Evolutionary conservation across 2,113 vertebrate genomes (phyloP).

Genomic region (Caretta caretta): DNA sequence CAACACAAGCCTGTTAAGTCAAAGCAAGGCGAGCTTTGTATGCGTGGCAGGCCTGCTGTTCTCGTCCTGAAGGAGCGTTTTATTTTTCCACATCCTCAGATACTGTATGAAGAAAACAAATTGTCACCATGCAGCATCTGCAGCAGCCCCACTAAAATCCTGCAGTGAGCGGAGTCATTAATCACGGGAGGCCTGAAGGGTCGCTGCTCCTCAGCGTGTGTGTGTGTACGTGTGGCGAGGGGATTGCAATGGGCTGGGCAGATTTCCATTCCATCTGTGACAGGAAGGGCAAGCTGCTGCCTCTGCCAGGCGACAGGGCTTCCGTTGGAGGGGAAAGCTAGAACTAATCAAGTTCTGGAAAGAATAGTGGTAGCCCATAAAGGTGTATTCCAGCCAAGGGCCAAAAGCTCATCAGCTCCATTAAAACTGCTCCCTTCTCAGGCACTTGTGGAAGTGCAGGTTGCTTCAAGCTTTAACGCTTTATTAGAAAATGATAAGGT

Average conservation of each 20-base stretch:
- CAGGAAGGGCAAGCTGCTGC: not conserved
- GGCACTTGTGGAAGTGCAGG: not conserved
- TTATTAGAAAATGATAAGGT: slow-evolving; percentile 65
- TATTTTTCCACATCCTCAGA: not conserved
- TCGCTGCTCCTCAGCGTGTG: no score
- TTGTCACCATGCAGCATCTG: no score
- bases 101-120: not conserved
- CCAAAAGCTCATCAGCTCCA: not conserved
- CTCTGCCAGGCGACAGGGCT: not conserved
- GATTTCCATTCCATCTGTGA: not conserved
- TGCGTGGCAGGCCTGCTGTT: no score
- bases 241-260: not conserved
- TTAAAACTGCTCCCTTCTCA: not conserved
- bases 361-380: fast-evolving
- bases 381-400: fast-evolving
- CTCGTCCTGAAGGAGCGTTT: not conserved
- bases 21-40: no score
- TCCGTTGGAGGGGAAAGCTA: not conserved
- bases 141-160: fast-evolving
- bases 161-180: not conserved
- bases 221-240: no score
- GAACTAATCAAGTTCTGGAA: fast-evolving
- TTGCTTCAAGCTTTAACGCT: slow-evolving; percentile 33
- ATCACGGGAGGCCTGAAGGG: not conserved
- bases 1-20: not conserved